Percentiles rank a stretch among this genome's conserved stretches.
These are phyloP conservation scores for Nycticorax nycticorax DNA, from an alignment of 2,113 vertebrate species.

Conservation along the genomic window DNA sequence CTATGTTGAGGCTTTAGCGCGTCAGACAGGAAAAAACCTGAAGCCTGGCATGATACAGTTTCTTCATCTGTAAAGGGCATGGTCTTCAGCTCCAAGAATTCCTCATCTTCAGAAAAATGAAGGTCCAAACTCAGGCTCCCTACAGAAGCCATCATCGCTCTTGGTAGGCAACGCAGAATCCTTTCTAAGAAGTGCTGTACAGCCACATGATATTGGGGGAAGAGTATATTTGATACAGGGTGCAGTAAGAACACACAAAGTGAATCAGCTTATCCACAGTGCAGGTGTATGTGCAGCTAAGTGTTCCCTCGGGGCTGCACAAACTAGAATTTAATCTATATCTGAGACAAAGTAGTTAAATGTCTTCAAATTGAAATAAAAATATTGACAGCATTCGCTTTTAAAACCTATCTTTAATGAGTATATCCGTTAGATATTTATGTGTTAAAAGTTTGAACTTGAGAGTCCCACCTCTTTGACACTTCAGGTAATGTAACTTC, in stretches of 20 bases:
- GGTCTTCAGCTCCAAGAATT: neutral
- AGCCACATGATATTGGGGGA: neutral
- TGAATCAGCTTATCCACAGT: neutral
- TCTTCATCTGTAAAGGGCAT: neutral
- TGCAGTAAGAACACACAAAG: neutral
- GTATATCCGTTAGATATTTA: neutral
- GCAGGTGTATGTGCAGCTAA: accelerated
- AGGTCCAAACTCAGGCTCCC: neutral
- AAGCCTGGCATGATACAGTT: neutral
- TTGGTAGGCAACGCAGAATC: neutral
- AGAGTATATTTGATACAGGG: neutral
- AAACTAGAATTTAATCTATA: neutral
- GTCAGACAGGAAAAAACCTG: neutral
- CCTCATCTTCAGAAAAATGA: neutral
- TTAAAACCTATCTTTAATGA: neutral
- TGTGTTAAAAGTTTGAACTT: neutral
- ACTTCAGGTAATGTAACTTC: neutral
- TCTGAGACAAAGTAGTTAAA: neutral
- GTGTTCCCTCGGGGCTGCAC: neutral
- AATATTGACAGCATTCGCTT: neutral
- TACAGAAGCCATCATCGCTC: neutral
- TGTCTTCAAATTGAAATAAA: neutral
- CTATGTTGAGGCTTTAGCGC: neutral
- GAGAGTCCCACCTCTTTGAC: neutral
- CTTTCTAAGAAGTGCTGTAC: neutral